Evolutionary conservation across 2,888 invertebrate species (phyloP), one percentile per base, ranked within the genome.

Genomic region (Drosophila macrospina): DNA sequence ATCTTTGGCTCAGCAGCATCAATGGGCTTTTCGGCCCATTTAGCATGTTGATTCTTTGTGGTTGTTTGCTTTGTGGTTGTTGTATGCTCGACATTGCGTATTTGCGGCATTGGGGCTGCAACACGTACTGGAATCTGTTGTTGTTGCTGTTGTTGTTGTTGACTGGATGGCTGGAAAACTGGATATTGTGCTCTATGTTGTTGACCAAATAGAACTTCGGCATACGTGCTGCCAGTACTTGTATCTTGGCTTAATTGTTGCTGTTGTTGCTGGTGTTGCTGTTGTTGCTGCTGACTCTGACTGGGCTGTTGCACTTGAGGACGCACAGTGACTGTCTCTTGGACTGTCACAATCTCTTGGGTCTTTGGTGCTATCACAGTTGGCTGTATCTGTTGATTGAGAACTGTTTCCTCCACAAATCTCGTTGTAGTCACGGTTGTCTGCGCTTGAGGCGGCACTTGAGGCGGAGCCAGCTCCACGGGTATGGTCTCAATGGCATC

Each of bases 91-190:
- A 69, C 63, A 61, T 61, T 81, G 52, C 76, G 77, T 42, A 55
- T 44, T 70, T 75, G 70, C 50, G 78, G 80, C 42, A 72, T 75
- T 52, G 89, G 67, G 56, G 68, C 69, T 55, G 78, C 82, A 36
- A 79, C 50, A 59, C 88, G 88, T 67, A 85, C 79, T 80, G 86
- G 78, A 32, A 78, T 69, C 24, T 74, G 80, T 74, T 86, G 56
- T 41, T 90, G 91, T 24, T 74, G 80, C 74, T 86, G 56, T 41
- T 90, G 91, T 24, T 74, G 80, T 74, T 86, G 56, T 41, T 90
- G 91, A 86, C 89, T 91, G 93, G 94, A 94, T 94, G 94, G 93
- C 94, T 94, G 94, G 91, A 93, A 91, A 90, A 77, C 74, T 80
- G 86, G 81, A 68, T 86, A 30, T 41, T 54, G 65, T 39, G 85